phyloP scores from a whole-genome alignment of 2,888 invertebrate genomes.

The Sinohyriopsis cumingii region DNA sequence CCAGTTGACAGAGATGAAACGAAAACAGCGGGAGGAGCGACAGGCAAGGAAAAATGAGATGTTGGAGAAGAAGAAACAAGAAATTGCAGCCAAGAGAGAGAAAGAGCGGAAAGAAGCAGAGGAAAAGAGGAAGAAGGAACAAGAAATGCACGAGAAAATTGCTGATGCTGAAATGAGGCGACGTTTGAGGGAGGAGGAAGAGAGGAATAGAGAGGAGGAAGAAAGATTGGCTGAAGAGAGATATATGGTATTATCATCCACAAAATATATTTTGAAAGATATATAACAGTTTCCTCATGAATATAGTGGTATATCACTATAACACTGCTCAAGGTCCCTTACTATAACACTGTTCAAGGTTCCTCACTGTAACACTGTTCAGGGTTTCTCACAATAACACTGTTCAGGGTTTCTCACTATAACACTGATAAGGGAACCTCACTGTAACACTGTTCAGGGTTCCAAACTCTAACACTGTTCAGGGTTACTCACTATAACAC shows the following conservation, averaged over 20 bases:
- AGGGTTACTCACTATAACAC: too few species aligned
- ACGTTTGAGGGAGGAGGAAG: constrained; percentile 53
- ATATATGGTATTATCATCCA: constrained; percentile 20
- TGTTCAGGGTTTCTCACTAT: too few species aligned
- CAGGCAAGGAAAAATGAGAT: constrained; percentile 57
- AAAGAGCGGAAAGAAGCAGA: constrained; percentile 56
- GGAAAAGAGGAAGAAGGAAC: constrained; percentile 54
- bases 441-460: too few species aligned
- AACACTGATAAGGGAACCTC: too few species aligned
- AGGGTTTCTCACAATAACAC: too few species aligned
- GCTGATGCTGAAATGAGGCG: constrained; percentile 58
- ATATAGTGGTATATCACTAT: too few species aligned
- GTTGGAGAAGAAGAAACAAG: constrained; percentile 55
- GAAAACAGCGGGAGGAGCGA: constrained; percentile 55
- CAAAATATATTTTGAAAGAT: too few species aligned
- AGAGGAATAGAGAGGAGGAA: constrained; percentile 51
- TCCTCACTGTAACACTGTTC: too few species aligned
- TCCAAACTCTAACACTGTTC: too few species aligned
- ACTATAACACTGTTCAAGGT: too few species aligned
- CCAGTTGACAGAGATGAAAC: constrained; percentile 49
- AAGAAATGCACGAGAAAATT: constrained; percentile 60
- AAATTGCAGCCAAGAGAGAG: constrained; percentile 48
- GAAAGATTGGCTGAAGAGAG: constrained; percentile 51
- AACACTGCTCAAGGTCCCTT: too few species aligned
- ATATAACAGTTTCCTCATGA: too few species aligned